Evolutionary conservation across 2,113 vertebrate species (phyloP).

Genomic region (Athene noctua): DNA sequence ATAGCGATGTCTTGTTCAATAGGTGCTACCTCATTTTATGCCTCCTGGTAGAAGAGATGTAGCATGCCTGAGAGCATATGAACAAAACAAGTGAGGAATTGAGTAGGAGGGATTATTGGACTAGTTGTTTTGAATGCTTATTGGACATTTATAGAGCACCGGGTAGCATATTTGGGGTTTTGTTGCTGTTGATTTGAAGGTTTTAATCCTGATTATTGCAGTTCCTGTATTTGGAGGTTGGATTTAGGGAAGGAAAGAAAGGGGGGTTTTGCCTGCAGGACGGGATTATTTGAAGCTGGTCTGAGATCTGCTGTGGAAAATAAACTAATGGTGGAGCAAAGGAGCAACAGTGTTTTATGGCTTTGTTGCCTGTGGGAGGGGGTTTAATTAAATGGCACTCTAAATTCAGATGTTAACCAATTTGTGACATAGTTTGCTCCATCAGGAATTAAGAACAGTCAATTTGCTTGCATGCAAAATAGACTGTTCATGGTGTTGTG

Average conservation of each 20-base stretch:
- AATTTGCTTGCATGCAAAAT: neutral
- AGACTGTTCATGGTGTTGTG: neutral
- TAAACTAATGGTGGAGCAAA: neutral
- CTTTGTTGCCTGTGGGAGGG: neutral
- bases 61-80: neutral
- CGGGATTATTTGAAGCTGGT: constrained; percentile 24
- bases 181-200: neutral
- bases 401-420: neutral
- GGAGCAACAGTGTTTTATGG: neutral
- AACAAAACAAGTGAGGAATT: neutral
- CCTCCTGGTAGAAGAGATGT: neutral
- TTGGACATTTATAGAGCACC: neutral
- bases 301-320: constrained; percentile 8
- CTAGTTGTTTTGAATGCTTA: constrained; percentile 4
- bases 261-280: neutral
- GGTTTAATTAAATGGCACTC: neutral
- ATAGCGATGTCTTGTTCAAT: constrained; percentile 39
- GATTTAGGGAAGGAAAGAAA: constrained; percentile 18
- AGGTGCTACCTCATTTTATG: constrained; percentile 27
- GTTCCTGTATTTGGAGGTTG: neutral
- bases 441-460: neutral
- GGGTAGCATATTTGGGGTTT: neutral
- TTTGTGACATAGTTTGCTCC: neutral
- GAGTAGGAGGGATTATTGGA: constrained; percentile 37
- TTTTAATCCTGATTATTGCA: constrained; percentile 34